Conservation (phyloP, 1,140 invertebrate species). For the Drosophila grimshawi region DNA sequence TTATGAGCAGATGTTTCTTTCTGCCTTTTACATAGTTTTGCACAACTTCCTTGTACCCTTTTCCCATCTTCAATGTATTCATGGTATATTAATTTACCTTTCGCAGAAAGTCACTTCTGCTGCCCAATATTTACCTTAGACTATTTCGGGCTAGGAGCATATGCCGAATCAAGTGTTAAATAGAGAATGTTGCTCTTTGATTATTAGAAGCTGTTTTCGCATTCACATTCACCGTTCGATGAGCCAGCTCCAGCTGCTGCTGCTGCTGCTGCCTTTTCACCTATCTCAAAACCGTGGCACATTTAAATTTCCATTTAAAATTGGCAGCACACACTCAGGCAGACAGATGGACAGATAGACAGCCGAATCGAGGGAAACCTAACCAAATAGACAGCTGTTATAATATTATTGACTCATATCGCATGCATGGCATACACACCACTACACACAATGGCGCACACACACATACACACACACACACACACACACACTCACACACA, state of each 20-base stretch:
- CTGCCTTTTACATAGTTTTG: no score
- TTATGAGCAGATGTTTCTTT: no score
- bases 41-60: no score
- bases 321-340: slow-evolving; percentile 39
- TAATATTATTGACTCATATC: slow-evolving; percentile 82
- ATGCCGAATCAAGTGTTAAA: slow-evolving; percentile 68
- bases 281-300: slow-evolving; percentile 45
- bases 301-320: slow-evolving; percentile 79
- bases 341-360: background rate
- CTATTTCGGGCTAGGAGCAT: slow-evolving; percentile 7
- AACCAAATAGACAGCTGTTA: slow-evolving; percentile 74
- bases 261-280: slow-evolving; percentile 27
- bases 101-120: no score
- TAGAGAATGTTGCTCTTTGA: slow-evolving; percentile 60
- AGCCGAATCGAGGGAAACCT: slow-evolving; percentile 19
- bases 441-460: slow-evolving; percentile 22
- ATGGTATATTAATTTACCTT: no score
- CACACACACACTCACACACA: slow-evolving; percentile 19
- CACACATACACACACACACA: slow-evolving; percentile 35
- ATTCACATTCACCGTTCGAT: slow-evolving; percentile 19
- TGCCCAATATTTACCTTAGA: background rate
- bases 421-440: slow-evolving; percentile 66
- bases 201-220: slow-evolving; percentile 59
- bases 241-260: background rate
- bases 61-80: no score